Percentiles rank a stretch among this genome's conserved stretches.
Evolutionary conservation across 2,797 vertebrate species (phyloP).

Genomic region (Phrynocephalus guinanensis): DNA sequence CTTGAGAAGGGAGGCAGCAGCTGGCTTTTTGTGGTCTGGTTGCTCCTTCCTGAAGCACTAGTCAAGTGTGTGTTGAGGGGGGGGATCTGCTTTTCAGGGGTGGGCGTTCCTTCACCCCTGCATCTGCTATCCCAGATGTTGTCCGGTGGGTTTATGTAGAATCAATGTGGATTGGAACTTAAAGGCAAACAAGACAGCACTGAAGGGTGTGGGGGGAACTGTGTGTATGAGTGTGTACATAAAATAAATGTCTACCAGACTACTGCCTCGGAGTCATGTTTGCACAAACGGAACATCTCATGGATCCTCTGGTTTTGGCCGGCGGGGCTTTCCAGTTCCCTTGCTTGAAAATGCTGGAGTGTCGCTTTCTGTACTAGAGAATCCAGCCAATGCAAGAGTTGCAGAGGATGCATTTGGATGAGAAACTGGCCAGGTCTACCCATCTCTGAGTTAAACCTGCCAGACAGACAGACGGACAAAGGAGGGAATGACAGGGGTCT

Average conservation of each 20-base stretch:
- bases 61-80: not conserved
- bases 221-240: constrained; percentile 73
- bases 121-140: not conserved
- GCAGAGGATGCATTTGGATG: not conserved
- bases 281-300: not conserved
- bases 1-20: not conserved
- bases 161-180: fast-evolving
- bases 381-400: no score
- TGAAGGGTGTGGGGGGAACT: constrained; percentile 12
- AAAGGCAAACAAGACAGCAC: constrained; percentile 39
- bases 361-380: no score
- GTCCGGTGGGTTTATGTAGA: constrained; percentile 14
- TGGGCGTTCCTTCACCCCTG: not conserved
- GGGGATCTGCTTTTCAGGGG: not conserved
- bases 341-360: no score
- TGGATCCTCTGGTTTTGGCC: not conserved
- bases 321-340: no score
- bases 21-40: no score
- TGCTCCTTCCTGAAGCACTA: not conserved
- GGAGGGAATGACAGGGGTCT: no score
- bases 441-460: not conserved
- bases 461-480: not conserved
- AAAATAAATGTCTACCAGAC: constrained; percentile 72
- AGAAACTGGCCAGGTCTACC: no score
- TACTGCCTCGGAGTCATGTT: fast-evolving